These are phyloP conservation scores for Heliocidaris erythrogramma DNA, from an alignment of 35 echinoderm and acorn worm genomes.

Conservation along the genomic window DNA sequence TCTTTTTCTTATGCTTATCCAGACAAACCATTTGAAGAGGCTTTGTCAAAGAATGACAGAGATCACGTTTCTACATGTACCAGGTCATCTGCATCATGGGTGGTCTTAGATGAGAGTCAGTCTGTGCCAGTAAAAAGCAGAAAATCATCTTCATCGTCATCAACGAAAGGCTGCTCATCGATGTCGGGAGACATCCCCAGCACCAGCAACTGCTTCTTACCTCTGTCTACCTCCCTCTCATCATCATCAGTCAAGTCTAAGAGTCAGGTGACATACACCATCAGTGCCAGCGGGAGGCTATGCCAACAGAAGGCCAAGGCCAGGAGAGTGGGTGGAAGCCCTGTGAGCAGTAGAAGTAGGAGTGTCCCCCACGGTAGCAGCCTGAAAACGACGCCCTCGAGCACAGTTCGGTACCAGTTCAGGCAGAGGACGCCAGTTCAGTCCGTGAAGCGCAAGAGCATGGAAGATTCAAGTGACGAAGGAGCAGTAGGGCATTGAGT, in stretches of 20 bases:
- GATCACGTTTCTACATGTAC: background rate
- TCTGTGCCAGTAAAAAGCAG: background rate
- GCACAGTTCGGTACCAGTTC: constrained; percentile 31
- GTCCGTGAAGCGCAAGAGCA: constrained; percentile 46
- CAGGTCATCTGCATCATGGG: constrained; percentile 15
- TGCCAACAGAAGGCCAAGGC: constrained; percentile 21
- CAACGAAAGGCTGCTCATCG: background rate
- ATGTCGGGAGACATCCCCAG: background rate
- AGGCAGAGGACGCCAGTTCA: constrained; percentile 15
- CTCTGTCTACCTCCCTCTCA: background rate
- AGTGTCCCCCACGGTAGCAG: background rate
- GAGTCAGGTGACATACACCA: constrained; percentile 19
- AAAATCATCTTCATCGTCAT: background rate
- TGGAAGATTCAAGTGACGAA: constrained; percentile 44
- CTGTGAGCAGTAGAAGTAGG: constrained; percentile 11
- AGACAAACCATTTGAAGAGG: background rate
- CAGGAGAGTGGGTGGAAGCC: background rate
- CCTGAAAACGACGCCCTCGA: background rate
- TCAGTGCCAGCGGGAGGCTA: constrained; percentile 36
- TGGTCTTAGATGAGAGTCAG: constrained; percentile 32
- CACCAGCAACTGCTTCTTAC: constrained; percentile 19
- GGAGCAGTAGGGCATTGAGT: constrained; percentile 4
- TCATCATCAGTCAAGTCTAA: background rate
- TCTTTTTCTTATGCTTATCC: background rate
- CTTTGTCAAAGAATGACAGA: background rate